Conservation (phyloP, 2,888 invertebrate species). For the Tromatobia lineatoria region DNA sequence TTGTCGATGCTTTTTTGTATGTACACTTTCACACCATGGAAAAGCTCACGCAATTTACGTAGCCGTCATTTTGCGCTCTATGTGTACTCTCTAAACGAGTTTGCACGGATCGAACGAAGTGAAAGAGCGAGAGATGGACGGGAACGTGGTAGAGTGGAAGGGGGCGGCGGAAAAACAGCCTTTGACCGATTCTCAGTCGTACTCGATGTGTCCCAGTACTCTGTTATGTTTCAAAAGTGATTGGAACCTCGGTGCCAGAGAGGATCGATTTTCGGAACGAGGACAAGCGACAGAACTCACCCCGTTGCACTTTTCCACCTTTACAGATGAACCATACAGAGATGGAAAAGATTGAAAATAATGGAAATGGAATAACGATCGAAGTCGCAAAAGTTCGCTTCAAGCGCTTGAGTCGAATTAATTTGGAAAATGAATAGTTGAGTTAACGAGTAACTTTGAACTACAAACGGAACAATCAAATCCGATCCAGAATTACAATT, state of each 20-base stretch:
- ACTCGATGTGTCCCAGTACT: conserved; percentile 49
- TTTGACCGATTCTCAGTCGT: conserved; percentile 61
- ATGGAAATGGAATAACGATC: conserved; percentile 20
- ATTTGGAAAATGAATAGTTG: conserved; percentile 13
- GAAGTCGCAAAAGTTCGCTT: conserved; percentile 6
- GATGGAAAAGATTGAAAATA: conserved; percentile 44
- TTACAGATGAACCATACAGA: conserved; percentile 51
- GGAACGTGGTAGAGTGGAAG: conserved; percentile 9
- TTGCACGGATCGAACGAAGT: conserved; percentile 30
- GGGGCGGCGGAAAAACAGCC: conserved; percentile 33
- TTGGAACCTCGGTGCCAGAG: conserved; percentile 50
- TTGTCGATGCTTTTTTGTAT: conserved; percentile 8
- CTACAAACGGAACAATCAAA: conserved; percentile 14
- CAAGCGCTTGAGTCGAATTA: neutral
- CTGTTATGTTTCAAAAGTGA: conserved; percentile 64
- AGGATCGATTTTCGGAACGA: conserved; percentile 63
- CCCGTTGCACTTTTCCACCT: neutral
- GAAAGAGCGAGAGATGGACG: conserved; percentile 25
- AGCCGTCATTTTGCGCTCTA: conserved; percentile 20
- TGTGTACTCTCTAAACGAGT: conserved; percentile 54
- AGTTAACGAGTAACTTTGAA: conserved; percentile 2
- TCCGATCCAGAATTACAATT: neutral
- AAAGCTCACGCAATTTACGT: conserved; percentile 31
- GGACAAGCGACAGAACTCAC: conserved; percentile 51
- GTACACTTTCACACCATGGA: neutral